A percentile compares a stretch with the other conserved stretches of the same genome.
These are phyloP conservation scores for Nemotelus nigrinus DNA, from an alignment of 2,888 invertebrate genomes.

Conservation along the genomic window DNA sequence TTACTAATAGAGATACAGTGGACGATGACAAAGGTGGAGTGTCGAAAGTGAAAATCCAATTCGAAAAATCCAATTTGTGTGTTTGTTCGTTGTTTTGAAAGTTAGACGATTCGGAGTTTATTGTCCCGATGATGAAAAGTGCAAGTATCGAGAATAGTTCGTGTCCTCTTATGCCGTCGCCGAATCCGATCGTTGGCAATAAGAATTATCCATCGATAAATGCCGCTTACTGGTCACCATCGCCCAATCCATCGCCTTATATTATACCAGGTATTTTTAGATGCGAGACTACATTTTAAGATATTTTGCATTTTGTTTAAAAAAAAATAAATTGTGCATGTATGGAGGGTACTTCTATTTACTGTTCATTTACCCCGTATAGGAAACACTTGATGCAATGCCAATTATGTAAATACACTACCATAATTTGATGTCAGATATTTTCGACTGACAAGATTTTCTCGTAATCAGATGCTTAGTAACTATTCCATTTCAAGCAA, in stretches of 20 bases:
- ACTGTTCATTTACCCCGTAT: too few species aligned
- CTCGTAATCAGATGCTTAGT: too few species aligned
- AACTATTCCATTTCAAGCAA: too few species aligned
- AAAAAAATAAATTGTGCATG: background rate
- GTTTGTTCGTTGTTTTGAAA: background rate
- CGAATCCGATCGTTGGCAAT: slow-evolving; percentile 42
- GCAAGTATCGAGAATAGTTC: slow-evolving; percentile 37
- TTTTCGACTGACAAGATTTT: too few species aligned
- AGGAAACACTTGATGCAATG: too few species aligned
- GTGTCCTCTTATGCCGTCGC: slow-evolving; percentile 3
- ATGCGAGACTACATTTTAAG: background rate
- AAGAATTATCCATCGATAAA: slow-evolving; percentile 80
- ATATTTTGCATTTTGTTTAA: background rate
- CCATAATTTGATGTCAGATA: too few species aligned
- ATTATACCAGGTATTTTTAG: slow-evolving; percentile 78
- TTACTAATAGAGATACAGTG: background rate
- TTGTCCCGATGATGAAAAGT: slow-evolving; percentile 30
- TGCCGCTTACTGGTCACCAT: slow-evolving; percentile 85
- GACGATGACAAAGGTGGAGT: slow-evolving; percentile 3
- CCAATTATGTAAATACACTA: too few species aligned
- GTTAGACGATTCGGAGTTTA: too few species aligned
- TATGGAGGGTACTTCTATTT: background rate
- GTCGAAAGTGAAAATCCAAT: background rate
- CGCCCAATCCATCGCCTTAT: slow-evolving; percentile 81
- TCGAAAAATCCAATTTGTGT: slow-evolving; percentile 1